These are phyloP conservation scores for Amphiura filiformis DNA, from an alignment of 35 echinoderm and acorn worm genomes.

Conservation along the genomic window DNA sequence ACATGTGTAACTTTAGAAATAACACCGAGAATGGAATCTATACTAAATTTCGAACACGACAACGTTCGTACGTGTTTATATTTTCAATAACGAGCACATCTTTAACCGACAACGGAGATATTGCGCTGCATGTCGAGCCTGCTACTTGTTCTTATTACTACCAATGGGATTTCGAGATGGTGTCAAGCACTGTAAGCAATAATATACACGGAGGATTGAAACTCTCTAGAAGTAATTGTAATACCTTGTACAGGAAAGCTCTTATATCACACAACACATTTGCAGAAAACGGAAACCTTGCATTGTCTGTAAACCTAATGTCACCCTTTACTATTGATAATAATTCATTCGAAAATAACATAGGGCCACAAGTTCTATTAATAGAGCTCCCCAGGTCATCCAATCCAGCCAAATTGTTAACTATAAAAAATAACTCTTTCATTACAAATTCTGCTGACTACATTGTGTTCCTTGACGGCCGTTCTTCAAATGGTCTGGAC, in stretches of 20 bases:
- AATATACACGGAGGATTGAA: not conserved
- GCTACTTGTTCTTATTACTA: not conserved
- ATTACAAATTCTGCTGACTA: not conserved
- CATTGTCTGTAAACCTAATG: not conserved
- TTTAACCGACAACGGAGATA: not conserved
- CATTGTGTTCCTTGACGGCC: not conserved
- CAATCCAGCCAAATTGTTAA: not conserved
- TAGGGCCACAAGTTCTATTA: not conserved
- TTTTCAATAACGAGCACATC: not conserved
- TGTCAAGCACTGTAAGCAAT: not conserved
- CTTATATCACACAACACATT: not conserved
- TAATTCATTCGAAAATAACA: not conserved
- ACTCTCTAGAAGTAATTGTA: not conserved
- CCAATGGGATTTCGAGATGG: not conserved
- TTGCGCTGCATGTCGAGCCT: not conserved
- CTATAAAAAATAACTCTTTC: not conserved
- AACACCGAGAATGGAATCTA: not conserved
- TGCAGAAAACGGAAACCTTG: not conserved
- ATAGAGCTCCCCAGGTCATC: not conserved
- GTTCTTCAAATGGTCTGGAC: not conserved
- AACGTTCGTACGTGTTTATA: not conserved
- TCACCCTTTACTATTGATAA: not conserved
- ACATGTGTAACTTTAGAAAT: not conserved
- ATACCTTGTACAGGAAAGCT: not conserved
- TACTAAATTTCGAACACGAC: not conserved